Conservation (phyloP, 2,797 vertebrate genomes). For the Sphaeramia orbicularis region DNA sequence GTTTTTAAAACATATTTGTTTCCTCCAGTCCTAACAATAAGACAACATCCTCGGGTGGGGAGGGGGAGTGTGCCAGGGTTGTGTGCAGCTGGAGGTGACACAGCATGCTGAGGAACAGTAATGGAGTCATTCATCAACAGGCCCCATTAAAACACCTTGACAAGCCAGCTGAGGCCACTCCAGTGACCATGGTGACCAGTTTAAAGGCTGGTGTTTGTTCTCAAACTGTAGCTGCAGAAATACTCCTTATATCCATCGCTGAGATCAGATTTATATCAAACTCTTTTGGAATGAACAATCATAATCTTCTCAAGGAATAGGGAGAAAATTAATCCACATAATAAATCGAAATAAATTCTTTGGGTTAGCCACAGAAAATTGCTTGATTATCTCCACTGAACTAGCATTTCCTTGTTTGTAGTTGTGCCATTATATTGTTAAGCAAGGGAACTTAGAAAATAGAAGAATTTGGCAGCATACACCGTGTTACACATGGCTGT, state of each 20-base stretch:
- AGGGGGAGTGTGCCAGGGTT: constrained; percentile 42
- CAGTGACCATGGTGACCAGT: constrained; percentile 74
- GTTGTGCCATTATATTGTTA: no score
- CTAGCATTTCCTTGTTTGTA: no score
- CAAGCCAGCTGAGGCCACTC: constrained; percentile 79
- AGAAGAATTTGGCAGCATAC: no score
- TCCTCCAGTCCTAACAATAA: constrained; percentile 70
- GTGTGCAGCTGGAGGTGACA: constrained; percentile 81
- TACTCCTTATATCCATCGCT: neutral
- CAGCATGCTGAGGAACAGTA: constrained; percentile 80
- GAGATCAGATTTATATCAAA: constrained; percentile 8
- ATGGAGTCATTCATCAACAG: constrained; percentile 85
- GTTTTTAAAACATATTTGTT: constrained; percentile 69
- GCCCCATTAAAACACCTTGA: constrained; percentile 80
- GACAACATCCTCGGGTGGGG: constrained; percentile 65
- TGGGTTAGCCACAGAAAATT: no score
- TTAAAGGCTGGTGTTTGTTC: constrained; percentile 68
- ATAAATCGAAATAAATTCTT: no score
- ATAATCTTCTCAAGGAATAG: no score
- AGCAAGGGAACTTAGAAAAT: no score
- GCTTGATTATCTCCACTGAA: no score
- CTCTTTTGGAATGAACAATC: neutral
- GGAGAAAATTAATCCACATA: no score
- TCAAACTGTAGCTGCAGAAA: constrained; percentile 59
- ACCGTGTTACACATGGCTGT: no score